Evolutionary conservation across 2,888 invertebrate genomes (phyloP), one percentile per base, ranked within the genome.

Genomic region (Ophion ventricosus): DNA sequence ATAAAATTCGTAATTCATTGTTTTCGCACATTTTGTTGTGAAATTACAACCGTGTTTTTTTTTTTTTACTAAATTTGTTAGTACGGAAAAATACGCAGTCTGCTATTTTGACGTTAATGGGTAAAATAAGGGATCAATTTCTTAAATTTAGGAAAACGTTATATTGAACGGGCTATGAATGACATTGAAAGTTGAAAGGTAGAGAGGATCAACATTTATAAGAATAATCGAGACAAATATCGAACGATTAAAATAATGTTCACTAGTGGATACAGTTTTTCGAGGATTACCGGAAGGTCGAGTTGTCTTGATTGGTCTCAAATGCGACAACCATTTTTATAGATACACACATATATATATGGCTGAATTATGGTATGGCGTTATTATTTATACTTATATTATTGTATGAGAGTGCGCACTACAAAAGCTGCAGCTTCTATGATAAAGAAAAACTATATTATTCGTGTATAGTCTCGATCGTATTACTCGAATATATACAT

Each of bases 401-500:
- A 72, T 85, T 74, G 43, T 74, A 78, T 70, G 73, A 82, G 85
- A 91, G 91, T 91, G 92, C 91, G 89, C 89, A 91, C 92, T 92
- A 92, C 91, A 85, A 88, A 91, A 92, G 91, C 91, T 91, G 90
- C 90, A 89, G 89, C 88, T 88, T 84, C 84, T 84, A 87, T 84
- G 83, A 64, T 80, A 80, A 82, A 84, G 64, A 80, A 83, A 83
- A 75, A 73, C 66, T 76, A 80, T 82, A 82, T 84, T 84, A 84
- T 82, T 84, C 70, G 81, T 81, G 84, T 78, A 56, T 66, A 81
- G 57, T 84, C 75, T 84, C 75, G 82, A 82, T 83, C 25, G 40
- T 66, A 80, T 61, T 66, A 63, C 57, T 75, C 67, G 26, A 75
- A 57, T 63, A 69, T 75, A 64, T 63, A 72, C 35, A 64, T 77